Base-by-base conservation (phyloP, 2,113 vertebrate genomes). In the Trogon melanurus region DNA sequence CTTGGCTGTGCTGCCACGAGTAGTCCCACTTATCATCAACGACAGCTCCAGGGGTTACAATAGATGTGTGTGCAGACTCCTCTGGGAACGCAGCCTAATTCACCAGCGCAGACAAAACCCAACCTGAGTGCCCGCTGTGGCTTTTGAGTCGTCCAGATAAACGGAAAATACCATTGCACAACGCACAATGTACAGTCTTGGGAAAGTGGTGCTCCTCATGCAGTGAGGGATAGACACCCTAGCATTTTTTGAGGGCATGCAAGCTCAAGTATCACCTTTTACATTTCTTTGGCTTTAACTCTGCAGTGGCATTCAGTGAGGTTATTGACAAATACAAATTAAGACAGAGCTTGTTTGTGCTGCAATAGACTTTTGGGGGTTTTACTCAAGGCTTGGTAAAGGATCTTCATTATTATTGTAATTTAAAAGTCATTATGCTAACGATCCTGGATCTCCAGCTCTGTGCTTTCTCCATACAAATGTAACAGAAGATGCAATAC, bases 391-490 rank as follows among this genome's bases (percentile, higher is more conserved):
- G 23, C 38, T 95, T 73, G 38, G 29, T 75, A 73, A 94, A 84
- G 34, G 64, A 70, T 79, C 34, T 66, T 76, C 66, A 67, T 95
- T 90, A 88, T 78, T 71, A 94, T 67, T 94, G 53, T 94, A 89
- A 94, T 92, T 86, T 85, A 47, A 57, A 91, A 89, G 88, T 93
- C 76, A 76, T 92, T 96, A 92, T 72, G 86, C 58, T 94, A 81
- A 81, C 51, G 83, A 23, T 50, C 41, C 27, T 45, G 48, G 21
- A 38, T 95, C 51, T 79, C 30, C 50, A 32, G 25, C 17, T 84
- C 76, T 50, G 23, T 93, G 70, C 56, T 60, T 85, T 70, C 47
- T 88, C 80, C 36, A 23, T 67, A 64, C 38, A 54, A 56, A 89
- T 60, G 71, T 54, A 81, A 54, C 14, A 62, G 86, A 23, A 70